Base-by-base conservation (phyloP, 2,797 vertebrate species). In the Masticophis lateralis region DNA sequence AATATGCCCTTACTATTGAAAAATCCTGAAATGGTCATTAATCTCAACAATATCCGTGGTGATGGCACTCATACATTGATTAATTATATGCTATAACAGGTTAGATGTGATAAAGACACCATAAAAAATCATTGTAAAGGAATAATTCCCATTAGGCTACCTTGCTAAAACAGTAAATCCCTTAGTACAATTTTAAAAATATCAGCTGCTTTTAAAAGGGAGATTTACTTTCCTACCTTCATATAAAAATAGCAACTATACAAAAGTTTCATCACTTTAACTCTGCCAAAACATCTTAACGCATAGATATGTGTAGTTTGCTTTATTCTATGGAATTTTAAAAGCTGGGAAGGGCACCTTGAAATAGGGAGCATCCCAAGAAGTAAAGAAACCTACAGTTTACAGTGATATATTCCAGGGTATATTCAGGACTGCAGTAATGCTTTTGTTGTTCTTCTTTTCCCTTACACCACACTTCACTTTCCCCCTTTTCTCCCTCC, bases 41-140 rank as follows among this genome's bases (percentile, higher is more conserved):
- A 79, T 79, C 9, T 79, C 74, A 79, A 79, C 74, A 43, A 79
- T 79, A 79, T 37, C 37, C 10, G 1, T 43, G 37, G 37, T 25
- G 74, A 79, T 47, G 74, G 74, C 37, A 79, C 37, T 43, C 37
- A 25, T 89, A 56, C 87, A 92, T 87, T n/a, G 51, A 83, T 89
- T 89, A 60, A 89, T 79, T 92, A 89, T 83, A 89, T 69, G 32
- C 87, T 69, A 56, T 88, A 92, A 92, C 66, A 53, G 28, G 4
- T 22, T 69, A 69, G 55, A 32, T 79, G 87, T 53, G 56, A 89
- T 89, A 92, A 92, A 92, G 87, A 69, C 28, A 89, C 27, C 66
- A 89, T 89, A 83, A 92, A 66, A 79, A 25, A 69, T 47, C 53
- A 59, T 37, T 90, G 66, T 74, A 87, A 93, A 91, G 57, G 27